Base-by-base conservation (phyloP, 1,140 invertebrate genomes). In the Drosophila pandora region DNA sequence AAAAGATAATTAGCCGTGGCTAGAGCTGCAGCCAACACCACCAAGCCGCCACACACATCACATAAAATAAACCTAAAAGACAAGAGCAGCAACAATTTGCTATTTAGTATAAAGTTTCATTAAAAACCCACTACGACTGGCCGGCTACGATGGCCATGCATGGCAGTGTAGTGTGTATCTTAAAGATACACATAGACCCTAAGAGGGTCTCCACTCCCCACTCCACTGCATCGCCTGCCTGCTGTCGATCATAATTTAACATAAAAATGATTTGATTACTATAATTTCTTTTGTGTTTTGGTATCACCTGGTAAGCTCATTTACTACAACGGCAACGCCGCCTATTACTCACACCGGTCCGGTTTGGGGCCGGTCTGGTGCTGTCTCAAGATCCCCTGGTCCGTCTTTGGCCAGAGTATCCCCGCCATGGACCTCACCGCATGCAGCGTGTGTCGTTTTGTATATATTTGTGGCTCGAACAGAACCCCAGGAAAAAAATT, bases 251-350 rank as follows among this genome's bases (percentile, higher is more conserved):
- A 88, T 88, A 88, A 88, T 88, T 88, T 88, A 88, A 88, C 83
- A 88, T 88, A 88, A 88, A 88, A 88, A 88, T 88, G 83, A 88
- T 88, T 88, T 88, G 83, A 88, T 88, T 88, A 88, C 83, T 88
- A 88, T 88, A 88, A 88, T 88, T 88, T 88, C 83, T 88, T 88
- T 88, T 88, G 83, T 88, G 83, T 88, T 88, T 88, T 88, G 83
- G 84, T 88, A 88, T 88, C 83, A 88, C 83, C 83, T 88, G 83
- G 83, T 88, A 88, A 88, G 83, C 83, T 88, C 83, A 88, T 88
- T 88, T 88, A 88, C 83, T 88, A 89, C 83, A 88, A 89, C 84
- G 64, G 76, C 83, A 88, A 88, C 83, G 83, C 83, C 83, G 83
- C 83, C 83, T 88, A 88, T 88, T 88, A 89, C 83, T 88, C 83